Base-by-base conservation (phyloP, 2,113 vertebrate genomes). In the Mola mola region DNA sequence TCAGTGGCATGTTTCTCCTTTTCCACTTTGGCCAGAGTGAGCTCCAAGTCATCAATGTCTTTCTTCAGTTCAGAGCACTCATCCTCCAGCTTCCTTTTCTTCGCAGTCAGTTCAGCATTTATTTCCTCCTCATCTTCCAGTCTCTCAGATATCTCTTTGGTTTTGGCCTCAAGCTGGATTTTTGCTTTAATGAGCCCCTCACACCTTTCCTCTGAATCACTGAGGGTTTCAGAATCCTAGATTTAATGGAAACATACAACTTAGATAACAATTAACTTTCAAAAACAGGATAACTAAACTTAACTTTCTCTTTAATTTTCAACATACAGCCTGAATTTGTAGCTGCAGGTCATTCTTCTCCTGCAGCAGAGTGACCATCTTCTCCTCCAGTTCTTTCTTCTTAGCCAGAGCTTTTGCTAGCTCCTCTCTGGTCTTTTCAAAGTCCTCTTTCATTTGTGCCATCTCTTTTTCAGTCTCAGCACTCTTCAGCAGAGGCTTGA, bases 391-490 rank as follows among this genome's bases (percentile, higher is more conserved):
- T 28, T 91, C 90, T 42, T 91, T 91, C 87, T 91, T 92, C 76
- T 90, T 91, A 17, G 86, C 64, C 49, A 90, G 63, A 63, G 89
- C 88, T 46, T 96, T 98, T 0, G 89, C 68, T 0, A 97, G 91
- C 0, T 94, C 93, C 0, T 94, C 95, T 42, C 97, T 96, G 8
- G 89, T 94, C 84, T 95, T 98, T 52, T 87, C 88, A 90, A 95
- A 96, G 50, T 95, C 92, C 0, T 89, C 90, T 25, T 93, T 93
- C 91, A 93, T 92, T 34, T 78, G 81, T 4, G 82, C 87, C 92
- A 92, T 90, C 66, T 93, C 91, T 33, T 93, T 93, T 51, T 93
- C 91, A 26, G 83, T 82, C 78, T 93, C 91, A 6, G 92, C 92
- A 43, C 93, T 97, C 89, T 92, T 90, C 37, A 93, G 82, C 31